Evolutionary conservation across 2,888 invertebrate species (phyloP).

Genomic region (Trachelus iudaicus): DNA sequence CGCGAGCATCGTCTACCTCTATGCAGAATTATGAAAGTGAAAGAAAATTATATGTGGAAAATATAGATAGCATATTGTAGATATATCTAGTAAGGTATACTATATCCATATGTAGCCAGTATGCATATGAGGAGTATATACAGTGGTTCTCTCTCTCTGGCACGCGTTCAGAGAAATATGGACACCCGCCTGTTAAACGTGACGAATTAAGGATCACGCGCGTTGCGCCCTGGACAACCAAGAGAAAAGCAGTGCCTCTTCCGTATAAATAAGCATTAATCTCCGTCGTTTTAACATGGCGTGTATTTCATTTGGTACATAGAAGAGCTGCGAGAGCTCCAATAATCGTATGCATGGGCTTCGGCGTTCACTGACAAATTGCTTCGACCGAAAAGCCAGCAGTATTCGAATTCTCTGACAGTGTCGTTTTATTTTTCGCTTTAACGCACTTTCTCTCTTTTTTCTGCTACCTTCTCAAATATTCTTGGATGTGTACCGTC

Average conservation of each 20-base stretch:
- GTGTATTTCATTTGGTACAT: background rate
- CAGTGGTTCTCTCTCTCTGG: background rate
- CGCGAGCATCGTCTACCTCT: background rate
- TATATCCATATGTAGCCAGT: background rate
- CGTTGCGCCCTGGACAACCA: background rate
- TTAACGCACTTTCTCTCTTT: background rate
- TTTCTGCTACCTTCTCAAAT: background rate
- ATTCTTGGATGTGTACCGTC: background rate
- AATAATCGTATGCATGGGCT: constrained; percentile 5
- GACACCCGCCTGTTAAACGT: background rate
- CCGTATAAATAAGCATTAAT: constrained; percentile 3
- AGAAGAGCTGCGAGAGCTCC: background rate
- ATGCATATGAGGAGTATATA: background rate
- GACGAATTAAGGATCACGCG: background rate
- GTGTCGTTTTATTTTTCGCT: background rate
- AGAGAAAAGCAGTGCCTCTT: background rate
- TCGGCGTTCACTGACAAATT: constrained; percentile 1
- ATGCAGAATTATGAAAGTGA: background rate
- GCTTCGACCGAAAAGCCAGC: background rate
- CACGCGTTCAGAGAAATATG: background rate
- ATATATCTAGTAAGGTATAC: background rate
- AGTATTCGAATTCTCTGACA: background rate
- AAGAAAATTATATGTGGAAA: background rate
- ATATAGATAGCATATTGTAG: background rate
- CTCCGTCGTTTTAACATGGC: background rate